These are phyloP conservation scores for Bradysia coprophila DNA, from an alignment of 1,140 invertebrate species.

Conservation along the genomic window DNA sequence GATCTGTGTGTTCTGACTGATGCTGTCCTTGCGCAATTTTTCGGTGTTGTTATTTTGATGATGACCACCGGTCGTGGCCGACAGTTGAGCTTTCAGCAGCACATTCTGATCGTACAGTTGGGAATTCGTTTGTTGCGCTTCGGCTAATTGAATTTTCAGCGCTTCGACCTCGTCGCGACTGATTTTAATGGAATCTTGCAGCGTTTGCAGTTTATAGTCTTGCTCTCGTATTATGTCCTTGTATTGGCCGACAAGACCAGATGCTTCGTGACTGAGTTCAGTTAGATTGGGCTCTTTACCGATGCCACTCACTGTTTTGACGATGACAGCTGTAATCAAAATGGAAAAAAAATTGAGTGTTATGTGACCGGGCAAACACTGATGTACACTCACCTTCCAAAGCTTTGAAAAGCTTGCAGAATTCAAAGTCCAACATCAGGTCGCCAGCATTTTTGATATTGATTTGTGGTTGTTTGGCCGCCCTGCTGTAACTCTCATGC, in stretches of 20 bases:
- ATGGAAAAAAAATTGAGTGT: background rate
- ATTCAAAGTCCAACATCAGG: constrained; percentile 87
- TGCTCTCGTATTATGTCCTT: constrained; percentile 82
- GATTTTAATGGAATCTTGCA: constrained; percentile 32
- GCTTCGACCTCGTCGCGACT: constrained; percentile 30
- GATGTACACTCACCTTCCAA: constrained; percentile 38
- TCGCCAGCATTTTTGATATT: constrained; percentile 54
- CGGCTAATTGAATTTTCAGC: constrained; percentile 43
- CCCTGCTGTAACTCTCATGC: constrained; percentile 79
- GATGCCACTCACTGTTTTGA: constrained; percentile 17
- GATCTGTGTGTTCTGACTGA: background rate
- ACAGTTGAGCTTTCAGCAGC: constrained; percentile 56
- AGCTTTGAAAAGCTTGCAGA: constrained; percentile 72
- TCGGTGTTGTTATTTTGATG: constrained; percentile 9
- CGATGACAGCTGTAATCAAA: constrained; percentile 11
- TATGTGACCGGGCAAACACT: background rate
- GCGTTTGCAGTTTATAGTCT: constrained; percentile 48
- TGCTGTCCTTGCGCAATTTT: constrained; percentile 7
- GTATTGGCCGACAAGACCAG: constrained; percentile 51
- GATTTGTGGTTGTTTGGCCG: constrained; percentile 85
- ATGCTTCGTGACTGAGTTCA: constrained; percentile 31
- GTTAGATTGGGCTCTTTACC: constrained; percentile 27
- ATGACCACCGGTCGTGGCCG: constrained; percentile 11
- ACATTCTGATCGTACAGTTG: constrained; percentile 78
- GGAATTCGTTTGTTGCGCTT: constrained; percentile 47